phyloP scores from a whole-genome alignment of 2,888 invertebrate species.

The Amblyteles armatorius region DNA sequence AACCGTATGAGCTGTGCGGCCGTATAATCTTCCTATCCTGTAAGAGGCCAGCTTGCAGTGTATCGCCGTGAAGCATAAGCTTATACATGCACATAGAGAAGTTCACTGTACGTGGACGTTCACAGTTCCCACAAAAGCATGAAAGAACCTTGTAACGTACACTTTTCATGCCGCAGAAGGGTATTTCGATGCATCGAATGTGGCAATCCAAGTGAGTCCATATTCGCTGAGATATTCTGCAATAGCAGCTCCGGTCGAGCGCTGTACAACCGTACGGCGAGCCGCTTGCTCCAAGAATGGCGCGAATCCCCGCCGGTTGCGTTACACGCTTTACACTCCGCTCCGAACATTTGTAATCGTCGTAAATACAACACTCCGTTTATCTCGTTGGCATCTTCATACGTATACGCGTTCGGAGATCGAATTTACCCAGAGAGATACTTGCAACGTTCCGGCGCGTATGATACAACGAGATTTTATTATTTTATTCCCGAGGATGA shows the following conservation, averaged over 20 bases:
- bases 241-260: slow-evolving; percentile 21
- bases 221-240: slow-evolving; percentile 25
- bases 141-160: slow-evolving; percentile 45
- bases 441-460: slow-evolving; percentile 1
- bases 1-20: background rate
- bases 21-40: slow-evolving; percentile 26
- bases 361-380: slow-evolving; percentile 49
- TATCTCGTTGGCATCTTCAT: slow-evolving; percentile 30
- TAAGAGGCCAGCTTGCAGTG: slow-evolving; percentile 1
- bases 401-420: slow-evolving; percentile 29
- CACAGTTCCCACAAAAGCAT: slow-evolving; percentile 2
- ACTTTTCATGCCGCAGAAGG: slow-evolving; percentile 32
- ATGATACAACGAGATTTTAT: slow-evolving; percentile 46
- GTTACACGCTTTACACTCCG: slow-evolving; percentile 52
- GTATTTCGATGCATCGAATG: slow-evolving; percentile 9
- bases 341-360: slow-evolving; percentile 55
- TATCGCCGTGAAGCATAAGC: slow-evolving; percentile 5
- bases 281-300: slow-evolving; percentile 35
- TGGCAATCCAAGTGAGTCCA: slow-evolving; percentile 19
- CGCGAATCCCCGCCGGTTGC: slow-evolving; percentile 43
- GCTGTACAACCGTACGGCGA: background rate
- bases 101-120: background rate
- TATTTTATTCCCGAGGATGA: slow-evolving; percentile 52
- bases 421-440: slow-evolving; percentile 42
- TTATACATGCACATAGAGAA: background rate